A percentile compares a stretch with the other conserved stretches of the same genome.
Evolutionary conservation across 1,140 invertebrate species (phyloP).

Genomic region (Zaprionus africanus): DNA sequence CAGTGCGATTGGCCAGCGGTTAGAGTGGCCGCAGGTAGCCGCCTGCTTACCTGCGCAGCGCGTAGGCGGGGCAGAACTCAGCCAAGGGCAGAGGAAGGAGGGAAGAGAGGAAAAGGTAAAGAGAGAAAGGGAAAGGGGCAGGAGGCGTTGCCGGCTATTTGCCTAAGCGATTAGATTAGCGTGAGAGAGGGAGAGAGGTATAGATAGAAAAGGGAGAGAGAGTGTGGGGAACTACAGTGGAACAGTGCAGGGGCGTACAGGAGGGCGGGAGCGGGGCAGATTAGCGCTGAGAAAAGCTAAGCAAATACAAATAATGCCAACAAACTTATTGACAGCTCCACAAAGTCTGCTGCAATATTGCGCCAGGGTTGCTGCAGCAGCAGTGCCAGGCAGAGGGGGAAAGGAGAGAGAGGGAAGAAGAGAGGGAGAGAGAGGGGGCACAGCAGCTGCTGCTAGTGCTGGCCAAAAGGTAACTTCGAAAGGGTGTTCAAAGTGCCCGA

Average conservation of each 20-base stretch:
- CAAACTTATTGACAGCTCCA: constrained; percentile 77
- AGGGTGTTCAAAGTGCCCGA: constrained; percentile 51
- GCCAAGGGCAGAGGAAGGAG: constrained; percentile 1
- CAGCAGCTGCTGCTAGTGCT: constrained; percentile 38
- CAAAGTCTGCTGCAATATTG: constrained; percentile 65
- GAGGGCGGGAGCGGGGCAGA: constrained; percentile 12
- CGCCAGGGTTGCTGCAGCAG: constrained; percentile 36
- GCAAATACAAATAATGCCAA: constrained; percentile 48
- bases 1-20: constrained; percentile 30
- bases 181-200: constrained; percentile 5
- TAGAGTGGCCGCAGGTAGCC: constrained; percentile 28
- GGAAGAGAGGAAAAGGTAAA: neutral
- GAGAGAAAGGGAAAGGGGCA: constrained; percentile 35
- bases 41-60: constrained; percentile 49
- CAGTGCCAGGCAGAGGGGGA: neutral
- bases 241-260: neutral
- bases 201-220: constrained; percentile 2
- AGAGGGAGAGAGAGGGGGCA: neutral
- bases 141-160: constrained; percentile 65
- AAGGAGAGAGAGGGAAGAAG: neutral
- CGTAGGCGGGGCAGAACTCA: constrained; percentile 36
- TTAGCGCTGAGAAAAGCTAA: constrained; percentile 42
- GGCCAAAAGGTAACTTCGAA: constrained; percentile 49
- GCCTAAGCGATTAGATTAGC: constrained; percentile 73
- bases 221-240: neutral